Evolutionary conservation across 2,888 invertebrate species (phyloP).

Genomic region (Omphaloscelis lunosa): DNA sequence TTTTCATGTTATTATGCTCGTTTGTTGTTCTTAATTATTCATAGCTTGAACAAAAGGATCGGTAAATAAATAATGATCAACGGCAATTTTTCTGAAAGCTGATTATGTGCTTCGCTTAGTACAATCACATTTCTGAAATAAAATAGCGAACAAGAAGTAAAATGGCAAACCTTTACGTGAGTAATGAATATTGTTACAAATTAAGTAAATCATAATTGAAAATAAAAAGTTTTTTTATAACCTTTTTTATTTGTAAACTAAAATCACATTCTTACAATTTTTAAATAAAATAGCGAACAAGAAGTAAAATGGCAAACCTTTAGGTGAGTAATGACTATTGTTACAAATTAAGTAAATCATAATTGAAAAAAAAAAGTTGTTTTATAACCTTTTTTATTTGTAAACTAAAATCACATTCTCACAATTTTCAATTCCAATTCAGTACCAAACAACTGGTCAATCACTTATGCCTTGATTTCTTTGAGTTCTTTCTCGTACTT

Average conservation of each 20-base stretch:
- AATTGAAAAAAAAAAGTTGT: too few species aligned
- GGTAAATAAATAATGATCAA: neutral
- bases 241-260: constrained; percentile 10
- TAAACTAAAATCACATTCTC: constrained; percentile 16
- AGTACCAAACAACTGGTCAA: constrained; percentile 1
- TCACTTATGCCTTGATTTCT: constrained; percentile 62
- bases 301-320: neutral
- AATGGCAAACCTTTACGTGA: neutral
- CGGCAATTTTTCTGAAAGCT: neutral
- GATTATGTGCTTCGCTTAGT: neutral
- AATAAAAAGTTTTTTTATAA: neutral
- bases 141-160: neutral
- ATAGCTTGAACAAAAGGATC: neutral
- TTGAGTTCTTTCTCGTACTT: constrained; percentile 80
- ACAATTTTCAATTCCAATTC: constrained; percentile 14
- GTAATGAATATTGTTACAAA: constrained; percentile 1
- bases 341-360: neutral
- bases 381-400: constrained; percentile 15
- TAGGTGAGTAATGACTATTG: neutral
- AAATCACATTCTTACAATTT: constrained; percentile 30
- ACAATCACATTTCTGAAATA: neutral
- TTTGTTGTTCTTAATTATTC: neutral
- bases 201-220: neutral
- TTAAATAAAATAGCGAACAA: neutral
- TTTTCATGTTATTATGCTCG: neutral